A percentile compares a stretch with the other conserved stretches of the same genome.
Conservation (phyloP, 35 echinoderm and acorn worm genomes). For the Lytechinus variegatus region DNA sequence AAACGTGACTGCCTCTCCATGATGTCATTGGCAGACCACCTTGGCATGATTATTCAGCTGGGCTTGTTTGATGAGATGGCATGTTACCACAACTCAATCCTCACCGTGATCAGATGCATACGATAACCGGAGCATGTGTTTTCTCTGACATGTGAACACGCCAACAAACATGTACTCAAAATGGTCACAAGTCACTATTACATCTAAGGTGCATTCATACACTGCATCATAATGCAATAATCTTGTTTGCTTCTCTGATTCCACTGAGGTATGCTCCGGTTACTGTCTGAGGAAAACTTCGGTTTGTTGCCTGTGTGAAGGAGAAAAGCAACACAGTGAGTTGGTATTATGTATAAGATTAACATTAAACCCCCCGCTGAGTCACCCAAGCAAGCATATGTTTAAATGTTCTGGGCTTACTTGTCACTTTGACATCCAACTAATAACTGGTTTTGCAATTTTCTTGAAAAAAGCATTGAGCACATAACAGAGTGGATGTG, state of each 20-base stretch:
- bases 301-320: constrained; percentile 81
- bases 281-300: constrained; percentile 96
- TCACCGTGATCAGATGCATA: neutral
- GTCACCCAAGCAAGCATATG: neutral
- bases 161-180: neutral
- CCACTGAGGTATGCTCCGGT: constrained; percentile 98
- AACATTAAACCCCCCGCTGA: neutral
- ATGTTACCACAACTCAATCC: neutral
- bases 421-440: too few species aligned
- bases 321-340: neutral
- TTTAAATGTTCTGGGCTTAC: too few species aligned
- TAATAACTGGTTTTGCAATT: too few species aligned
- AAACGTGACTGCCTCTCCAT: neutral
- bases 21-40: neutral
- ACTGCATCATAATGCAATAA: constrained; percentile 62
- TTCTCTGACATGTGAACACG: neutral
- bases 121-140: neutral
- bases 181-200: neutral
- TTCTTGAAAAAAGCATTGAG: too few species aligned
- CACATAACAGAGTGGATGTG: too few species aligned
- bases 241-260: constrained; percentile 94
- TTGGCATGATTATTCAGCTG: neutral
- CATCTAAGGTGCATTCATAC: neutral
- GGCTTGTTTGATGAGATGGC: neutral
- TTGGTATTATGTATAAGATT: neutral